These are phyloP conservation scores for Acheta domesticus DNA, from an alignment of 2,888 invertebrate genomes.

Conservation along the genomic window DNA sequence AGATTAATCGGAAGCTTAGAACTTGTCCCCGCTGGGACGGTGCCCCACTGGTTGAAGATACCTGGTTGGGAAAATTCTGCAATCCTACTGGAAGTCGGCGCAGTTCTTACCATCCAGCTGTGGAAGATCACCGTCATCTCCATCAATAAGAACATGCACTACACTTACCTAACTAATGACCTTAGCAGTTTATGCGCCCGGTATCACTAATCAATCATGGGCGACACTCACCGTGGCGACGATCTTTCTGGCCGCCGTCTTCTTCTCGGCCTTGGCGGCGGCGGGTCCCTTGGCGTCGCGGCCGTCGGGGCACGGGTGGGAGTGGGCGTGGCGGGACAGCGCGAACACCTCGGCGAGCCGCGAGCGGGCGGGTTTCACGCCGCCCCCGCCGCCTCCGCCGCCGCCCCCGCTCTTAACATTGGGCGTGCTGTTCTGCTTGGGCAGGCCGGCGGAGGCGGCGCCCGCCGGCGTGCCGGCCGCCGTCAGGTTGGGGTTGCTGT, in stretches of 20 bases:
- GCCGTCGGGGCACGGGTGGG: background rate
- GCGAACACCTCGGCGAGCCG: constrained; percentile 56
- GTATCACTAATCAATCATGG: too few relatives aligned
- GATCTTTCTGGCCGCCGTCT: background rate
- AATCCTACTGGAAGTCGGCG: too few relatives aligned
- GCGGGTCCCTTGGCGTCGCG: background rate
- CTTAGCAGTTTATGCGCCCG: too few relatives aligned
- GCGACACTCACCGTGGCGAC: background rate
- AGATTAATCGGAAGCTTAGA: too few relatives aligned
- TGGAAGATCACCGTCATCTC: too few relatives aligned
- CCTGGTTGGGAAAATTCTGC: too few relatives aligned
- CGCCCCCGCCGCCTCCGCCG: background rate
- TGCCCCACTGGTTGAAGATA: too few relatives aligned
- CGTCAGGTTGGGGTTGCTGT: constrained; percentile 47
- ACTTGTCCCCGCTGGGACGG: too few relatives aligned
- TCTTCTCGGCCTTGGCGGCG: background rate
- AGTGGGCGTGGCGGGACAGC: constrained; percentile 36
- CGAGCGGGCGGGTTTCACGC: constrained; percentile 31
- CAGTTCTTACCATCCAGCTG: too few relatives aligned
- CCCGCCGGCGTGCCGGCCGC: constrained; percentile 36
- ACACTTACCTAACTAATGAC: too few relatives aligned
- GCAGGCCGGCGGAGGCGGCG: constrained; percentile 31
- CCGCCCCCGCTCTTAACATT: background rate
- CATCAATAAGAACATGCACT: too few relatives aligned
- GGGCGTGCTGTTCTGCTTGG: constrained; percentile 37